Base-by-base conservation (phyloP, 1,140 invertebrate species). In the Trichonephila clavata region DNA sequence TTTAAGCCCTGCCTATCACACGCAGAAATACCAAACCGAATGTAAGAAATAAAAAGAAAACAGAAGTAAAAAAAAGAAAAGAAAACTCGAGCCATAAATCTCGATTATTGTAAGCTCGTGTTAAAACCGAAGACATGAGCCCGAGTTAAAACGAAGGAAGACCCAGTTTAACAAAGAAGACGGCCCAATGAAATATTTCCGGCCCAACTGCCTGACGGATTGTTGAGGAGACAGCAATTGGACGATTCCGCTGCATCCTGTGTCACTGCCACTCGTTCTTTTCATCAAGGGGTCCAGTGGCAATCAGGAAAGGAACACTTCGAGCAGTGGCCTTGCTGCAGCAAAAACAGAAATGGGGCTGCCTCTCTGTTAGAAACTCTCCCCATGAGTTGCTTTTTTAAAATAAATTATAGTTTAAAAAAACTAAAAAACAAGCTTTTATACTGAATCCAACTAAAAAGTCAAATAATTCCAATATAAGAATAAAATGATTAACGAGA, bases 151-250 rank as follows among this genome's bases (percentile, higher is more conserved):
- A n/a, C 71, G 39, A 61, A 27, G 89, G 63, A 81, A 50, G 80
- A n/a, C 77, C 18, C 27, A 16, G 27, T 27, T 77, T 60, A 86
- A 92, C 61, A 92, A 86, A 68, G 83, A 77, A 27, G 81, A 86
- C 24, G 71, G 60, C 60, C 81, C 84, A 92, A 92, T 92, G 91
- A 92, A 92, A 92, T 92, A 92, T 92, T 92, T 92, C 91, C 91
- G 91, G 91, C 50, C 50, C n/a, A 21, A 50, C 16, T 16, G 57
- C n/a, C 59, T 59, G 60, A 63, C 39, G 50, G 60, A 92, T 92
- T 92, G 90, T 80, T 59, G 21, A 43, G 60, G 90, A 20, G n/a
- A 61, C 32, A 91, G 71, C 90, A 92, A 92, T 92, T 92, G 90
- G 50, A 50, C 57, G 27, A 24, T 63, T 80, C 90, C 80, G 80